These are phyloP conservation scores for Lycopodina hypogea DNA, from an alignment of 37 sponge, comb jelly and placozoan genomes.

Conservation along the genomic window DNA sequence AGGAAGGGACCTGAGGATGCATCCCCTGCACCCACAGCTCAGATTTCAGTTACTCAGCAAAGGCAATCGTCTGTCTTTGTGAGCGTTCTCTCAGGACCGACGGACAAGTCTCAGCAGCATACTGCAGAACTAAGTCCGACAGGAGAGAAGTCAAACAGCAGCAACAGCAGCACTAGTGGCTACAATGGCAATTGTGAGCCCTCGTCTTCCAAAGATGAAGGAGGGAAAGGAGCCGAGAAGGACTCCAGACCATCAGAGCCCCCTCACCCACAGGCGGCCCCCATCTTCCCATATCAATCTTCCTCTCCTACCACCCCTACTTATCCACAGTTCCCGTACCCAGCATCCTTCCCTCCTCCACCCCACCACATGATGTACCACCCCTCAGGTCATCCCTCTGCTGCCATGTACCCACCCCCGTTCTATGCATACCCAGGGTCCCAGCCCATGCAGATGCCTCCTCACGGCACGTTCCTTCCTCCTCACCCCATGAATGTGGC, in stretches of 20 bases:
- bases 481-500: neutral
- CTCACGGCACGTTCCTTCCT: conserved; percentile 7
- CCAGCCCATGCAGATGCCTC: conserved; percentile 21
- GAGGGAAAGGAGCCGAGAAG: neutral
- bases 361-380: conserved; percentile 23
- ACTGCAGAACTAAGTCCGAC: too few relatives aligned
- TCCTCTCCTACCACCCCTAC: conserved; percentile 16
- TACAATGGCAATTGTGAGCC: neutral
- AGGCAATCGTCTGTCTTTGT: conserved; percentile 35
- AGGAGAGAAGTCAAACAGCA: neutral
- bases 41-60: neutral
- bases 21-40: neutral
- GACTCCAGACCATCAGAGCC: neutral
- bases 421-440: conserved; percentile 15
- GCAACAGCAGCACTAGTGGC: neutral
- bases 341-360: conserved; percentile 2
- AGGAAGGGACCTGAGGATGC: neutral
- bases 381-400: conserved; percentile 3
- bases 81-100: conserved; percentile 28
- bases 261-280: neutral
- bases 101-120: neutral
- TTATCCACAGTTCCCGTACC: conserved; percentile 13
- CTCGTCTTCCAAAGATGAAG: neutral
- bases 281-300: conserved; percentile 6
- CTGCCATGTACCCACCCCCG: conserved; percentile 26